These are phyloP conservation scores for Rotaria macrura DNA, from an alignment of 2,888 invertebrate species.

Conservation along the genomic window DNA sequence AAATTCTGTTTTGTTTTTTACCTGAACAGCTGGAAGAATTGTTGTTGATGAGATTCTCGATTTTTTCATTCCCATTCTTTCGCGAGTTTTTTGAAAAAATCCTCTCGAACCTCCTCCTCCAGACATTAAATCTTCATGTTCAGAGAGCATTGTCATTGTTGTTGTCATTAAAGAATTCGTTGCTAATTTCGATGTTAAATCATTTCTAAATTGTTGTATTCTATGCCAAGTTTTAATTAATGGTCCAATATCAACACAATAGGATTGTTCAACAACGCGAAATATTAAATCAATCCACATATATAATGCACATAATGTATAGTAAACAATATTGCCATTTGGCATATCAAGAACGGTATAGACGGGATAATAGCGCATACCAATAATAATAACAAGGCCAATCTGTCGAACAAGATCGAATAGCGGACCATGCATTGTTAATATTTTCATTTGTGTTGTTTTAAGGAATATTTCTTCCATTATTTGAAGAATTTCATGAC, in stretches of 20 bases:
- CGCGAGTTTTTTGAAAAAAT: neutral
- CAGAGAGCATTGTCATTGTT: neutral
- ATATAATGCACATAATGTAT: neutral
- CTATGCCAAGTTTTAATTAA: neutral
- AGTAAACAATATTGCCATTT: neutral
- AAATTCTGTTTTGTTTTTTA: too few relatives aligned
- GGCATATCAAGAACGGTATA: neutral
- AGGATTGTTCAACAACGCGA: neutral
- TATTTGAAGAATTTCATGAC: constrained; percentile 14
- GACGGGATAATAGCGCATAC: constrained; percentile 31
- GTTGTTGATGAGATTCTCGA: neutral
- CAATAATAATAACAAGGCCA: constrained; percentile 30
- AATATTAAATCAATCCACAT: constrained; percentile 9
- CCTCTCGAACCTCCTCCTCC: neutral
- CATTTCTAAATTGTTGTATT: neutral
- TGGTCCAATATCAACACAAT: neutral
- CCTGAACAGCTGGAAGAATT: neutral
- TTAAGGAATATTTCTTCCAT: constrained; percentile 14
- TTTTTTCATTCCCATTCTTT: neutral
- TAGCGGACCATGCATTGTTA: constrained; percentile 10
- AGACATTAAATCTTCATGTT: neutral
- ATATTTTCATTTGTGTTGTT: constrained; percentile 5
- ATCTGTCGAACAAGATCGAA: constrained; percentile 31
- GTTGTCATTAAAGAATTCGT: neutral
- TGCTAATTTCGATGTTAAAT: neutral